phyloP scores from a whole-genome alignment of 2,888 invertebrate genomes.

The Metallyticus violacea region DNA sequence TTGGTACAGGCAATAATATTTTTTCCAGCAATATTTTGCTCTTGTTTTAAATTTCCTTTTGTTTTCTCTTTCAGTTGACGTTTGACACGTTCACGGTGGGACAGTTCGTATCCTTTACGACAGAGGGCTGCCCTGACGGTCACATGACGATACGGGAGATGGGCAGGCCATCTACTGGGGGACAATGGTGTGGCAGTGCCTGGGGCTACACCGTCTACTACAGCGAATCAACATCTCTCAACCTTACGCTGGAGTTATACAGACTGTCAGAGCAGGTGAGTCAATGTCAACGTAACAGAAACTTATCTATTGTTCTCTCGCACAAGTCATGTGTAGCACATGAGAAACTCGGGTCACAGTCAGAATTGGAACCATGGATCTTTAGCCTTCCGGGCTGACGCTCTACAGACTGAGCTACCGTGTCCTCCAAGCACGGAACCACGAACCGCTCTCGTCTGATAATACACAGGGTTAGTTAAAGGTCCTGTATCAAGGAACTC shows the following conservation, averaged over 20 bases:
- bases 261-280: constrained; percentile 71
- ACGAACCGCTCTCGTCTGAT: too few relatives aligned
- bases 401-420: too few relatives aligned
- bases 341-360: too few relatives aligned
- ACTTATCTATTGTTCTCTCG: not conserved
- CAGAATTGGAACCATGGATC: too few relatives aligned
- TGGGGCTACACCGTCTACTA: constrained; percentile 85
- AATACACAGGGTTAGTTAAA: too few relatives aligned
- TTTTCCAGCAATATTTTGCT: too few relatives aligned
- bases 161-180: constrained; percentile 67
- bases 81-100: constrained; percentile 83
- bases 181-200: constrained; percentile 81
- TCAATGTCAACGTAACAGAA: too few relatives aligned
- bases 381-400: too few relatives aligned
- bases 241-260: constrained; percentile 68
- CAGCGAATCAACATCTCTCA: constrained; percentile 76
- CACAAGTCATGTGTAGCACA: not conserved
- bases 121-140: constrained; percentile 78
- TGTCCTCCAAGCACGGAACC: too few relatives aligned
- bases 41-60: too few relatives aligned
- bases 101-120: constrained; percentile 73
- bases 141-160: constrained; percentile 74
- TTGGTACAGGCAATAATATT: too few relatives aligned
- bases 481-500: too few relatives aligned
- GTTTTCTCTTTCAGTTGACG: constrained; percentile 60